A percentile compares a stretch with the other conserved stretches of the same genome.
These are phyloP conservation scores for Micronycteris hirsuta DNA, from an alignment of 2,113 vertebrate species.

Conservation along the genomic window DNA sequence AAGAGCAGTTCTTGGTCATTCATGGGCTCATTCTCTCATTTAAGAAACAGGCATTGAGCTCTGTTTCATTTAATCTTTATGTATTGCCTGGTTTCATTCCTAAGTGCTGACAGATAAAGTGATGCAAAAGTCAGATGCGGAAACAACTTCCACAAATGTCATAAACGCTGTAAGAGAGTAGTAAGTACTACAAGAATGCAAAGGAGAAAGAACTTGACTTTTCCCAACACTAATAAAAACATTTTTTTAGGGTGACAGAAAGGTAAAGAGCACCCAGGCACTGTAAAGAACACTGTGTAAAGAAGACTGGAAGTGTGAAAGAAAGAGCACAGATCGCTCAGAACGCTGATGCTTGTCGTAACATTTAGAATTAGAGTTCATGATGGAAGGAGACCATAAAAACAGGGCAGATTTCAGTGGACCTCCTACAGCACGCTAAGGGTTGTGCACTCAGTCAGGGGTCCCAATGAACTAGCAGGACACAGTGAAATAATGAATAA, in stretches of 20 bases:
- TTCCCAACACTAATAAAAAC: background rate
- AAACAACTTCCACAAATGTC: background rate
- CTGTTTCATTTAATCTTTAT: background rate
- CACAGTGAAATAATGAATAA: background rate
- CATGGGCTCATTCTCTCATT: background rate
- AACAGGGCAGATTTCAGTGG: background rate
- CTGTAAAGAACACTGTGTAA: background rate
- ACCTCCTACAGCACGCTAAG: background rate
- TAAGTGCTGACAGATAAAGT: background rate
- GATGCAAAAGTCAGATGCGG: background rate
- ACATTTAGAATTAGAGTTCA: background rate
- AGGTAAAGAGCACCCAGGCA: background rate
- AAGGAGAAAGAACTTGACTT: background rate
- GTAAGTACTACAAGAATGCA: background rate
- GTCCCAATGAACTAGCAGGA: background rate
- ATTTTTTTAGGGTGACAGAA: background rate
- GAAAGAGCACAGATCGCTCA: background rate
- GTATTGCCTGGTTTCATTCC: background rate
- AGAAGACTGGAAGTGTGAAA: background rate
- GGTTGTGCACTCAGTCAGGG: background rate
- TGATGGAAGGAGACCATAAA: background rate
- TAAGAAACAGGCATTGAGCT: background rate
- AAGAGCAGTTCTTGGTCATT: background rate
- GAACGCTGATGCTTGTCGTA: background rate
- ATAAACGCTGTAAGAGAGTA: background rate